phyloP scores from a whole-genome alignment of 1,140 invertebrate genomes.

The Lordiphosa clarofinis region DNA sequence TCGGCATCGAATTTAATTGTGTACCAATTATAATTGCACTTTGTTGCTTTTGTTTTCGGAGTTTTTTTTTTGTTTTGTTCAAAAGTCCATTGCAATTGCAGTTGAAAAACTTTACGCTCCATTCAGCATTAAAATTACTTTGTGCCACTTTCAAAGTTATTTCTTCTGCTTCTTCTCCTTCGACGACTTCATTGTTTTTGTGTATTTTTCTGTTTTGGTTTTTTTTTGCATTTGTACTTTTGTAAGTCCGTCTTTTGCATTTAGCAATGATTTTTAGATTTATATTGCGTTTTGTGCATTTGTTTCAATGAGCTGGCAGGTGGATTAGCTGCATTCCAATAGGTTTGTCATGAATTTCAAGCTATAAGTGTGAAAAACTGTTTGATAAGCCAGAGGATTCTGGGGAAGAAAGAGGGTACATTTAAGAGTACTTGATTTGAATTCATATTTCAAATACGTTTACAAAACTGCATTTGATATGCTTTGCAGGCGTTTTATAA shows the following conservation, averaged over 20 bases:
- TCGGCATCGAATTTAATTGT: slow-evolving; percentile 23
- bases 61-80: slow-evolving; percentile 36
- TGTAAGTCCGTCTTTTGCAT: slow-evolving; percentile 19
- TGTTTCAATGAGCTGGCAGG: slow-evolving; percentile 1
- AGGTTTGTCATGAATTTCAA: slow-evolving; percentile 29
- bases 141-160: slow-evolving; percentile 70
- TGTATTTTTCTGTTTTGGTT: background rate
- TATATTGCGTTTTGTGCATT: slow-evolving; percentile 16
- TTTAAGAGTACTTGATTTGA: no score
- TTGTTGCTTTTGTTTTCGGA: slow-evolving; percentile 18
- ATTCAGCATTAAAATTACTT: slow-evolving; percentile 75
- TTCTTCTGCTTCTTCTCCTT: slow-evolving; percentile 39
- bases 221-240: slow-evolving; percentile 1
- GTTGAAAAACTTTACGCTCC: slow-evolving; percentile 75
- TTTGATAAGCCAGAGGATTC: no score
- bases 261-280: slow-evolving; percentile 32
- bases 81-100: slow-evolving; percentile 61
- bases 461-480: no score
- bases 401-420: no score
- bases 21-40: slow-evolving; percentile 57
- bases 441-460: no score
- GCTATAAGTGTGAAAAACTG: slow-evolving; percentile 18
- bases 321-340: background rate
- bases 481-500: no score
- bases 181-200: slow-evolving; percentile 20